Conservation (phyloP, 2,888 invertebrate genomes). For the Parascotia fuliginaria region DNA sequence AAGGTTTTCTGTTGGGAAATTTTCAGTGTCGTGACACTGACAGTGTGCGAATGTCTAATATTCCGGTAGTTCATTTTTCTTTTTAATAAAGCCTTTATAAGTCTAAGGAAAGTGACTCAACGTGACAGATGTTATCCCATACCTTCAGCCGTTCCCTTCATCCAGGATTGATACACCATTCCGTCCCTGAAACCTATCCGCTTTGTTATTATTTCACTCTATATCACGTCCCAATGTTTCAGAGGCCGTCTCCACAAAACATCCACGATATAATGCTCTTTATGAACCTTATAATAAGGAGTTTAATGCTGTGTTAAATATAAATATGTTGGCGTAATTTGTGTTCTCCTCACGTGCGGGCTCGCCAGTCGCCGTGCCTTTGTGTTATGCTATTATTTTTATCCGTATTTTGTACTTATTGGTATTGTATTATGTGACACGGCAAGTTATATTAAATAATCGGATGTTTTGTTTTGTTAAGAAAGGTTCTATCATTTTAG, state of each 20-base stretch:
- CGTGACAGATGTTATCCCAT: constrained; percentile 37
- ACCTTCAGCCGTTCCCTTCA: constrained; percentile 34
- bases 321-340: constrained; percentile 61
- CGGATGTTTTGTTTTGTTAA: constrained; percentile 53
- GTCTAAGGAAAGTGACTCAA: constrained; percentile 12
- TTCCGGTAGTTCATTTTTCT: too few species aligned
- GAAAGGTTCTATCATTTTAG: constrained; percentile 1
- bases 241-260: constrained; percentile 46
- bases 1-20: too few species aligned
- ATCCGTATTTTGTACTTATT: constrained; percentile 76
- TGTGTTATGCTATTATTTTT: constrained; percentile 73
- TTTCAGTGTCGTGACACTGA: too few species aligned
- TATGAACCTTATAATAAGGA: constrained; percentile 45
- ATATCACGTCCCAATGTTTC: constrained; percentile 69
- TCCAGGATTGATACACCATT: constrained; percentile 54
- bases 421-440: constrained; percentile 68
- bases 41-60: too few species aligned
- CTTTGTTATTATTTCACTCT: constrained; percentile 65
- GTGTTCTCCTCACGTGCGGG: constrained; percentile 74
- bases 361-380: constrained; percentile 65
- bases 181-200: constrained; percentile 51
- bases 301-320: constrained; percentile 40
- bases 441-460: constrained; percentile 66
- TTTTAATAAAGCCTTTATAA: not conserved
- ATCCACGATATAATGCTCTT: constrained; percentile 20